phyloP scores from a whole-genome alignment of 2,113 vertebrate species.

The Rutilus rutilus region DNA sequence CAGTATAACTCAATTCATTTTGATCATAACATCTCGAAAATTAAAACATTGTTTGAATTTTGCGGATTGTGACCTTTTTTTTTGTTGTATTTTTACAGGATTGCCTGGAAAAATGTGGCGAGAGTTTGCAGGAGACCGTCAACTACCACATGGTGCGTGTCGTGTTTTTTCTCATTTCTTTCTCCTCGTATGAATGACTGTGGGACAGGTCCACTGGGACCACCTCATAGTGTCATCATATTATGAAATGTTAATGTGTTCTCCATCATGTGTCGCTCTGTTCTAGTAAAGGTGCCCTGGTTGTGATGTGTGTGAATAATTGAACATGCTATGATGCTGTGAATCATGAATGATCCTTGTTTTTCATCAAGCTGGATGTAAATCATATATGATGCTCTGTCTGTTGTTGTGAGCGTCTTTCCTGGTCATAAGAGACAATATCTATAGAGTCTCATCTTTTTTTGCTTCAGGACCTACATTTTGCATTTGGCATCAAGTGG shows the following conservation, averaged over 20 bases:
- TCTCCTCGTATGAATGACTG: not conserved
- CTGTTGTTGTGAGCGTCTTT: not conserved
- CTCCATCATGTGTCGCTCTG: not conserved
- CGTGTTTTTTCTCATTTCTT: not conserved
- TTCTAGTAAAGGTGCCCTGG: not conserved
- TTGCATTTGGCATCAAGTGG: not conserved
- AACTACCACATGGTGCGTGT: constrained; percentile 95
- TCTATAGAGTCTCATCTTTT: not conserved
- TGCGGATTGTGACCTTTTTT: not conserved
- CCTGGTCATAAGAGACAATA: not conserved
- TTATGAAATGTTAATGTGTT: constrained; percentile 15
- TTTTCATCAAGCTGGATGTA: not conserved
- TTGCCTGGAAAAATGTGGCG: constrained; percentile 93
- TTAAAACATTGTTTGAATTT: not conserved
- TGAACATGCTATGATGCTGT: not conserved
- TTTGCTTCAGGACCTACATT: not conserved
- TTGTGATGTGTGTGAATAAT: not conserved
- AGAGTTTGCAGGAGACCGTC: constrained; percentile 96
- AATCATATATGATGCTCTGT: not conserved
- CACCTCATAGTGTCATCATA: not conserved
- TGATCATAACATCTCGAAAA: not conserved
- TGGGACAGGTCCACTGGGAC: not conserved
- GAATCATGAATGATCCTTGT: not conserved
- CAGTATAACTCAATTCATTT: not conserved
- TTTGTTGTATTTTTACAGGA: constrained; percentile 80